phyloP scores from a whole-genome alignment of 2,888 invertebrate genomes.

The Seladonia tumulorum region DNA sequence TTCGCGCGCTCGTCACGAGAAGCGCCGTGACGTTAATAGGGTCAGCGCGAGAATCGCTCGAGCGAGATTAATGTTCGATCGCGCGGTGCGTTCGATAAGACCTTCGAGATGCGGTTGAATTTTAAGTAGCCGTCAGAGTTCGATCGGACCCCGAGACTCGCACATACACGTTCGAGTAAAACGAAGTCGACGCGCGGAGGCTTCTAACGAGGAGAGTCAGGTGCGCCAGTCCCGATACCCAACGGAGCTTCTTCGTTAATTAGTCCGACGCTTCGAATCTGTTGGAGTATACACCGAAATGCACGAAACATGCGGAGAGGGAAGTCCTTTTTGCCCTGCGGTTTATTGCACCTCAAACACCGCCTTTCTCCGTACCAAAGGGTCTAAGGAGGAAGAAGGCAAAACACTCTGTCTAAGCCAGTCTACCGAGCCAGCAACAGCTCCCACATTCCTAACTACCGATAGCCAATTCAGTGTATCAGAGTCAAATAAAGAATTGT shows the following conservation, averaged over 20 bases:
- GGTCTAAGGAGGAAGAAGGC: too few relatives aligned
- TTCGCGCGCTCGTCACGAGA: constrained; percentile 21
- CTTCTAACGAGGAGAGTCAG: constrained; percentile 40
- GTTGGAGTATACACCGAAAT: too few relatives aligned
- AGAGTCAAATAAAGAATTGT: too few relatives aligned
- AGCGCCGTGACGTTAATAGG: constrained; percentile 66
- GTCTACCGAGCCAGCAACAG: too few relatives aligned
- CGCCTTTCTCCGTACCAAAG: too few relatives aligned
- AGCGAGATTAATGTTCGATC: constrained; percentile 68
- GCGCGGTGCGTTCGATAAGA: constrained; percentile 45
- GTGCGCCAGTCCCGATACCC: not conserved
- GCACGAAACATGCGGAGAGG: too few relatives aligned
- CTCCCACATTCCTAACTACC: too few relatives aligned
- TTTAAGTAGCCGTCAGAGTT: constrained; percentile 33
- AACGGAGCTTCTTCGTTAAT: not conserved
- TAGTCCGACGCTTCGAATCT: not conserved
- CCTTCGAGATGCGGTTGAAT: constrained; percentile 36
- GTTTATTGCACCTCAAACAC: too few relatives aligned
- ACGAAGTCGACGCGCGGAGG: constrained; percentile 21
- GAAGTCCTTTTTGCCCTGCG: too few relatives aligned
- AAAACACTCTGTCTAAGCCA: too few relatives aligned
- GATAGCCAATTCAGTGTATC: too few relatives aligned
- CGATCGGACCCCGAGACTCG: not conserved
- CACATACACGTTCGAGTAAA: constrained; percentile 1
- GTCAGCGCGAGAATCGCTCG: constrained; percentile 66